Percentiles rank a stretch among this genome's conserved stretches.
Conservation (phyloP, 2,888 invertebrate genomes). For the Drepanosiphum platanoidis region DNA sequence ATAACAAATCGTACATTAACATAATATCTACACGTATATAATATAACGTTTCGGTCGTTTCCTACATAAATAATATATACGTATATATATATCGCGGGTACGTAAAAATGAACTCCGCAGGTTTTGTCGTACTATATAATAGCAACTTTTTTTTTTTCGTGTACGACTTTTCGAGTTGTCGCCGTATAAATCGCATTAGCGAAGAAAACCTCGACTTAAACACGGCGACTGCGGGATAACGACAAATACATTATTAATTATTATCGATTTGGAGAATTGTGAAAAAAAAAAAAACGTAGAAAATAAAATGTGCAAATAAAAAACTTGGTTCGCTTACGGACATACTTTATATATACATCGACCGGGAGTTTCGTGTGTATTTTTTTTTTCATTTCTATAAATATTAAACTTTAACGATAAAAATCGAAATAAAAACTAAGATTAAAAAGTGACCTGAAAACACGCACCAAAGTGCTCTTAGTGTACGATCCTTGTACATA, state of each 20-base stretch:
- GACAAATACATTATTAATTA: not conserved
- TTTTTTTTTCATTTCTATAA: not conserved
- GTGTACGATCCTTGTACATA: not conserved
- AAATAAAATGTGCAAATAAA: too few relatives aligned
- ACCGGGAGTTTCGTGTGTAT: too few relatives aligned
- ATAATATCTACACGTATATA: not conserved
- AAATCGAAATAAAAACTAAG: not conserved
- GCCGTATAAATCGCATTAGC: constrained; percentile 17
- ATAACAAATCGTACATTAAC: not conserved
- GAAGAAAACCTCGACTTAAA: not conserved
- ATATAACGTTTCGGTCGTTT: not conserved
- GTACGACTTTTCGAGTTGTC: not conserved
- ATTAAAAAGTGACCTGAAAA: not conserved
- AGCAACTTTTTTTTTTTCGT: not conserved
- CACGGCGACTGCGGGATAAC: not conserved
- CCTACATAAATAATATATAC: not conserved
- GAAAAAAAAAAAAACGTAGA: too few relatives aligned
- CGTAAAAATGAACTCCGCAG: not conserved
- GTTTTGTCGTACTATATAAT: not conserved
- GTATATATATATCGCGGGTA: not conserved
- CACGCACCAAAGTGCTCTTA: not conserved
- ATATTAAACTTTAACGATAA: not conserved
- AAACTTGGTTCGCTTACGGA: too few relatives aligned
- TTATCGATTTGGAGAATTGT: not conserved
- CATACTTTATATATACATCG: too few relatives aligned